A percentile compares a stretch with the other conserved stretches of the same genome.
Evolutionary conservation across 2,797 vertebrate genomes (phyloP).

Genomic region (Eleutherodactylus coqui): DNA sequence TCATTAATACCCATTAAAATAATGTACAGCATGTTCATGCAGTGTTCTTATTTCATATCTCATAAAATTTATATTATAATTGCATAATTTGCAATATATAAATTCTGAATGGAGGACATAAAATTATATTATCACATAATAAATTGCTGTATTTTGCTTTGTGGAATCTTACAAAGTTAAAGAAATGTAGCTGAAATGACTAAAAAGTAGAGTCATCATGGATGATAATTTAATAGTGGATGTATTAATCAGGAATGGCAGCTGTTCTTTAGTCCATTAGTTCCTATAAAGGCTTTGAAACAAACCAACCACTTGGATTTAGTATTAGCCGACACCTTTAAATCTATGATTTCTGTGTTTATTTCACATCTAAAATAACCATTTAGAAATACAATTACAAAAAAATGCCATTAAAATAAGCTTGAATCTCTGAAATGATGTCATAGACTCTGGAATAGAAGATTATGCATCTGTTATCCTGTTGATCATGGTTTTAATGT

Average conservation of each 20-base stretch:
- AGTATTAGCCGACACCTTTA: slow-evolving; percentile 41
- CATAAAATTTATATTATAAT: slow-evolving; percentile 25
- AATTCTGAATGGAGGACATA: slow-evolving; percentile 21
- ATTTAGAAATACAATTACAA: slow-evolving; percentile 45
- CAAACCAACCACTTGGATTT: slow-evolving; percentile 41
- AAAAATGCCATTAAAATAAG: slow-evolving; percentile 31
- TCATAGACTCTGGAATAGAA: slow-evolving; percentile 15
- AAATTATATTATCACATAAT: slow-evolving; percentile 42
- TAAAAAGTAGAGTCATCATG: slow-evolving; percentile 1
- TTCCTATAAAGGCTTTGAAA: slow-evolving; percentile 24
- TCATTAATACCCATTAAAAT: slow-evolving; percentile 39
- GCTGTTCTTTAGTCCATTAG: slow-evolving; percentile 54
- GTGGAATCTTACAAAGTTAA: neutral
- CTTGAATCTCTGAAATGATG: neutral
- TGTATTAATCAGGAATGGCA: slow-evolving; percentile 43
- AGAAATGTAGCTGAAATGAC: slow-evolving; percentile 2
- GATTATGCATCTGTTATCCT: slow-evolving; percentile 52
- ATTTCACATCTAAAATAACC: slow-evolving; percentile 44
- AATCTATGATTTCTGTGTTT: slow-evolving; percentile 53
- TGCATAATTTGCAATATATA: slow-evolving; percentile 26
- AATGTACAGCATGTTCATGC: slow-evolving; percentile 11
- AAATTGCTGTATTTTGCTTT: slow-evolving; percentile 32
- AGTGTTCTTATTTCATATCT: slow-evolving; percentile 10
- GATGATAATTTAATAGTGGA: slow-evolving; percentile 26
- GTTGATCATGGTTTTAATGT: neutral